Evolutionary conservation across 2,113 vertebrate species (phyloP), one percentile per base, ranked within the genome.

Genomic region (Microcebus tavaratra): DNA sequence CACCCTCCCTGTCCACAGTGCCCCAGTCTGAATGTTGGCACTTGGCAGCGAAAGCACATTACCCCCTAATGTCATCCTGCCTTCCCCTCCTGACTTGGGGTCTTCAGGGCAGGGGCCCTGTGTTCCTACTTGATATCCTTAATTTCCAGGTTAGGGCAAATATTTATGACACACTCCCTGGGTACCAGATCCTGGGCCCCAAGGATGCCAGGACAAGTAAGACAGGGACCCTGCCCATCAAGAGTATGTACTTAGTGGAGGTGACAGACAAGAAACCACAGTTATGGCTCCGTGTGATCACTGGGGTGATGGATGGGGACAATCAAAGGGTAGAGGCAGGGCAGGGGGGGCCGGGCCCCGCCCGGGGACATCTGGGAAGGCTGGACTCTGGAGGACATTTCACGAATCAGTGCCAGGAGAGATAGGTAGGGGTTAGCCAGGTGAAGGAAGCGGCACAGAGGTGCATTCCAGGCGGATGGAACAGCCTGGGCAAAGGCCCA

Each of bases 1-100:
- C 8, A 31, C 13, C 36, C 29, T 39, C 4, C 0, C 34, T 23
- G 18, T 18, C 48, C 61, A 42, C 34, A 7, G 5, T 2, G 25
- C 8, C 67, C 17, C 67, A 21, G 67, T 27, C 21, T 6, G 21
- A n/a, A 13, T 20, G 18, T 3, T 53, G 90, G 42, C 3, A 0
- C 65, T 34, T 3, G 0, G 42, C 6, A 23, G 39, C 0, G 36
- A 70, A 65, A 78, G n/a, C 20, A 14, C 2, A 9, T 11, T 20
- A 20, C 31, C 25, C 25, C 76, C 9, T 2, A 14, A 15, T n/a
- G 50, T 17, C 42, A 42, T 8, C 27, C 7, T 1, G 29, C n/a
- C 55, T 42, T 84, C 78, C n/a, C 8, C 9, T 23, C 53, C n/a
- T 55, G 84, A 25, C 23, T 53, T 18, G 70, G 31, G 34, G 5